Evolutionary conservation across 2,888 invertebrate species (phyloP).

Genomic region (Cerastis leucographa): DNA sequence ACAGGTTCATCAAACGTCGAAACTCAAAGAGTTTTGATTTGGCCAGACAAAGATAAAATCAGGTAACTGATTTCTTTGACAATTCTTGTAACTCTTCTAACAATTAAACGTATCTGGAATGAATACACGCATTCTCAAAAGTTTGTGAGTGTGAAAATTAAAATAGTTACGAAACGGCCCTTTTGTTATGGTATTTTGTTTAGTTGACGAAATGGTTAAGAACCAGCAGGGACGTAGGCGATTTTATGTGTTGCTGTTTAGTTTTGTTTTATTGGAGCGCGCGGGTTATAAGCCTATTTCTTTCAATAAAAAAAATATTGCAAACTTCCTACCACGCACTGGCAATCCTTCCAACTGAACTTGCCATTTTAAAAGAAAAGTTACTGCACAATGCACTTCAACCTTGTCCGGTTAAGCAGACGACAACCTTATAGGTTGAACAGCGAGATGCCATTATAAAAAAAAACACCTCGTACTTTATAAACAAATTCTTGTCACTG

Average conservation of each 20-base stretch:
- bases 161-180: no score
- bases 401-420: no score
- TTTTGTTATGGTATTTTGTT: no score
- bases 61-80: neutral
- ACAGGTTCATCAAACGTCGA: neutral
- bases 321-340: neutral
- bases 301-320: neutral
- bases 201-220: no score
- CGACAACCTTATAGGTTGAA: no score
- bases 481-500: constrained; percentile 27
- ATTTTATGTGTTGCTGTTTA: no score
- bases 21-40: neutral
- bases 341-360: neutral
- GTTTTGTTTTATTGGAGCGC: no score
- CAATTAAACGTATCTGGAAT: neutral
- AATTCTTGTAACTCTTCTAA: neutral
- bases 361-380: neutral
- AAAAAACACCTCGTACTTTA: no score
- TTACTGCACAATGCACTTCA: neutral
- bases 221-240: no score
- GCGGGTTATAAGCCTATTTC: neutral
- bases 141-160: no score
- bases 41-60: neutral
- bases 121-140: no score
- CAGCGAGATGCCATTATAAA: no score